Conservation (phyloP, 2,888 invertebrate genomes). For the Drosophila falleni region DNA sequence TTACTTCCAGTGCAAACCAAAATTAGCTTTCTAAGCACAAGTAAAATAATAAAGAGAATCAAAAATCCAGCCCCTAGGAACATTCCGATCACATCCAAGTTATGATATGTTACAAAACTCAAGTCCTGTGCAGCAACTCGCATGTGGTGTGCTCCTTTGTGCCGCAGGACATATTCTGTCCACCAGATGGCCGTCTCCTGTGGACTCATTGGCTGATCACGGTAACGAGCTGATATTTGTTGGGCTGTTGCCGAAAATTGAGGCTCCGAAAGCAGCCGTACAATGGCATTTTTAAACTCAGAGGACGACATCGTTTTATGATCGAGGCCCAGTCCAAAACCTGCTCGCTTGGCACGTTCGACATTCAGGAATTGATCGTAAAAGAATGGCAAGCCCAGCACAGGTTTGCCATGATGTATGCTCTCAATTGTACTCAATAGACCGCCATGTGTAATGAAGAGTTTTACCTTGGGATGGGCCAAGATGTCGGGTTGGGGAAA, state of each 20-base stretch:
- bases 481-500: conserved; percentile 85
- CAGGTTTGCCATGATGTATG: conserved; percentile 86
- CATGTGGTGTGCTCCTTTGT: conserved; percentile 83
- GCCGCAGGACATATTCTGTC: conserved; percentile 83
- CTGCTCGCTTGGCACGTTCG: conserved; percentile 83
- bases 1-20: not conserved
- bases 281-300: conserved; percentile 68
- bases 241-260: conserved; percentile 56
- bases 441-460: conserved; percentile 86
- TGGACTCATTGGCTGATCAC: conserved; percentile 81
- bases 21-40: conserved; percentile 5
- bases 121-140: conserved; percentile 81
- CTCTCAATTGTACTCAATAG: conserved; percentile 86
- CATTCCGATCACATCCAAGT: conserved; percentile 76
- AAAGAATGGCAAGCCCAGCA: conserved; percentile 86
- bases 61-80: conserved; percentile 51
- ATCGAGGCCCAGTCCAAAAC: conserved; percentile 84
- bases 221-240: conserved; percentile 74
- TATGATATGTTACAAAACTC: conserved; percentile 80
- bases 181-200: conserved; percentile 82
- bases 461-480: conserved; percentile 85
- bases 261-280: conserved; percentile 61
- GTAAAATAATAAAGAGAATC: conserved; percentile 5
- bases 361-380: conserved; percentile 86
- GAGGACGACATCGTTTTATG: conserved; percentile 79